phyloP scores from a whole-genome alignment of 2,797 vertebrate species.

The Triplophysa bombifrons region DNA sequence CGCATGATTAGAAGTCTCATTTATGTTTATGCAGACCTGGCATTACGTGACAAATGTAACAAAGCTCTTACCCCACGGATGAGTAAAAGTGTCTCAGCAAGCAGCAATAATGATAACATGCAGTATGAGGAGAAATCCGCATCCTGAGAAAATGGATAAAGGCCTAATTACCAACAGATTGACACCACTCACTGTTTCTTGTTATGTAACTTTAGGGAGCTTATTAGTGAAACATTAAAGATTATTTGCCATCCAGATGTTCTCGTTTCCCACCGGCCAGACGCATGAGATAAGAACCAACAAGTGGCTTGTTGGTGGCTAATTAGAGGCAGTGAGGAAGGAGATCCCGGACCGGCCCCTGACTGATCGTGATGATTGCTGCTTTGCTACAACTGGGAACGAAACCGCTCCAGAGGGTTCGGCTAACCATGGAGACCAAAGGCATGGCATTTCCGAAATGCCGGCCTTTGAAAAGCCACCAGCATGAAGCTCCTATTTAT shows the following conservation, averaged over 20 bases:
- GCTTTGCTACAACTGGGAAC: background rate
- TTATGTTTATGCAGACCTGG: too few relatives aligned
- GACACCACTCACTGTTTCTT: background rate
- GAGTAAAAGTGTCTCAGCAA: background rate
- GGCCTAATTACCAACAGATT: background rate
- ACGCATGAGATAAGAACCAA: slow-evolving; percentile 34
- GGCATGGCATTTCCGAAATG: background rate
- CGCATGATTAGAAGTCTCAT: too few relatives aligned
- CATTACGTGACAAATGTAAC: background rate
- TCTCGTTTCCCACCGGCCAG: slow-evolving; percentile 35
- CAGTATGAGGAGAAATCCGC: background rate
- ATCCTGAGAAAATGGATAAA: background rate
- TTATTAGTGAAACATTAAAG: background rate
- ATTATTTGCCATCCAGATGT: slow-evolving; percentile 45
- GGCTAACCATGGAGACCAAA: slow-evolving; percentile 1
- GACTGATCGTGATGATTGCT: slow-evolving; percentile 7
- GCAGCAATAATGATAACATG: background rate
- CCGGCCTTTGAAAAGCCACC: slow-evolving; percentile 1
- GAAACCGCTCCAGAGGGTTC: background rate
- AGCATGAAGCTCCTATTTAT: slow-evolving; percentile 17
- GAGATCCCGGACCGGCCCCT: background rate
- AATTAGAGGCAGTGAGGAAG: slow-evolving; percentile 13
- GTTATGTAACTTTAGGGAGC: background rate
- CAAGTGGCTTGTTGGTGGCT: background rate
- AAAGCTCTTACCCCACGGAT: background rate